Evolutionary conservation across 2,113 vertebrate species (phyloP).

Genomic region (Odocoileus virginianus): DNA sequence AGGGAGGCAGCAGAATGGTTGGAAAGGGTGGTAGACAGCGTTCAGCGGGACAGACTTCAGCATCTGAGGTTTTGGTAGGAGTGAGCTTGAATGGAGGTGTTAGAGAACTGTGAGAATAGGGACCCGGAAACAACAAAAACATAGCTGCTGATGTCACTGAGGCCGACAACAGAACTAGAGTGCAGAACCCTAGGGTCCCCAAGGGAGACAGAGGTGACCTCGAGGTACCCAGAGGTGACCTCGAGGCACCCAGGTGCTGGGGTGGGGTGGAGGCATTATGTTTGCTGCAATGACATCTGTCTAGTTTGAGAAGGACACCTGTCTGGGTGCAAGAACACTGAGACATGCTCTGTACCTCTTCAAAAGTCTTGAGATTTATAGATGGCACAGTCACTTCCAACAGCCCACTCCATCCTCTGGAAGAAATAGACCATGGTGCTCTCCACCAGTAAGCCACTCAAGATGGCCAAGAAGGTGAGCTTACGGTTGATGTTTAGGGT

Average conservation of each 20-base stretch:
- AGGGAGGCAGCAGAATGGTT: background rate
- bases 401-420: constrained; percentile 79
- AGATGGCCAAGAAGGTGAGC: constrained; percentile 84
- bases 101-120: background rate
- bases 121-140: background rate
- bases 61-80: background rate
- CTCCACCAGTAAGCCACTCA: constrained; percentile 88
- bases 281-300: background rate
- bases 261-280: fast-evolving
- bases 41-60: background rate
- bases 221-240: background rate
- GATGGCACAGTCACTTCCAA: constrained; percentile 62
- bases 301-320: background rate
- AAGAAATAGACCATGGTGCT: constrained; percentile 81
- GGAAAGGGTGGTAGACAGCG: background rate
- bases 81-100: background rate
- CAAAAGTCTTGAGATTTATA: constrained; percentile 57
- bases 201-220: background rate
- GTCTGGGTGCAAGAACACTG: background rate
- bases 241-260: background rate
- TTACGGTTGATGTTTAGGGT: constrained; percentile 88
- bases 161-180: background rate
- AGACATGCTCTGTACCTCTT: constrained; percentile 4
- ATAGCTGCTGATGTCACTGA: background rate
- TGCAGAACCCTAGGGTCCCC: background rate